Evolutionary conservation across 2,797 vertebrate genomes (phyloP).

Genomic region (Numenius phaeopus): DNA sequence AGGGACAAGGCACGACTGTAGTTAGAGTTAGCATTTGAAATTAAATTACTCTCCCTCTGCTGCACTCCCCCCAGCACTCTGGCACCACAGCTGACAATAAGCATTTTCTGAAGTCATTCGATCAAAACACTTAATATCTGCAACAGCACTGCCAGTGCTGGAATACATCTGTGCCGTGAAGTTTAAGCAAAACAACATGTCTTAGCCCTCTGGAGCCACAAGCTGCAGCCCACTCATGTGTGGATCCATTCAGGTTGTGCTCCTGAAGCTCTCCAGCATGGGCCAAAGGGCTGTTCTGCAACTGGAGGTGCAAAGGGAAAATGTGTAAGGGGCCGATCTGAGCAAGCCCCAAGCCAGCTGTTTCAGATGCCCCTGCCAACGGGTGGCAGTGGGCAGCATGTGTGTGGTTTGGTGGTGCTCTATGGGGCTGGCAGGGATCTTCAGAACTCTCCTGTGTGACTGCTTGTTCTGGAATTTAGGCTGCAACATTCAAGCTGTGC

Average conservation of each 20-base stretch:
- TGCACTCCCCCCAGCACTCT: not conserved
- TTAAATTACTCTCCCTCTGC: not conserved
- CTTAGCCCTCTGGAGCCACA: not conserved
- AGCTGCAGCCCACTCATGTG: not conserved
- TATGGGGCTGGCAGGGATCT: not conserved
- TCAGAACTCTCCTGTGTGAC: too few species aligned
- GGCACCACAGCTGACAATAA: not conserved
- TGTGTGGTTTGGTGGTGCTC: not conserved
- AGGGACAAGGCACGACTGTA: not conserved
- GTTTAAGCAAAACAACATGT: not conserved
- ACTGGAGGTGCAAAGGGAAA: not conserved
- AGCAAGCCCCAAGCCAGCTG: not conserved
- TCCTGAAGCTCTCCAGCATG: not conserved
- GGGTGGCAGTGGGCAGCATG: fast-evolving
- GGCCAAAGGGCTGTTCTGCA: not conserved
- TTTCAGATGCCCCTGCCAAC: not conserved
- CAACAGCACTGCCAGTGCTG: not conserved
- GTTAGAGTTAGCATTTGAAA: not conserved
- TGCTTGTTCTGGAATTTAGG: not conserved
- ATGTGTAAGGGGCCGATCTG: not conserved
- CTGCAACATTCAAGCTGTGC: not conserved
- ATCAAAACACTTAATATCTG: not conserved
- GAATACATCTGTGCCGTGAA: not conserved
- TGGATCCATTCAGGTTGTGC: not conserved
- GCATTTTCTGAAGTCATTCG: not conserved